A percentile compares a stretch with the other conserved stretches of the same genome.
Evolutionary conservation across 2,797 vertebrate species (phyloP).

Genomic region (Hoplostethus atlanticus): DNA sequence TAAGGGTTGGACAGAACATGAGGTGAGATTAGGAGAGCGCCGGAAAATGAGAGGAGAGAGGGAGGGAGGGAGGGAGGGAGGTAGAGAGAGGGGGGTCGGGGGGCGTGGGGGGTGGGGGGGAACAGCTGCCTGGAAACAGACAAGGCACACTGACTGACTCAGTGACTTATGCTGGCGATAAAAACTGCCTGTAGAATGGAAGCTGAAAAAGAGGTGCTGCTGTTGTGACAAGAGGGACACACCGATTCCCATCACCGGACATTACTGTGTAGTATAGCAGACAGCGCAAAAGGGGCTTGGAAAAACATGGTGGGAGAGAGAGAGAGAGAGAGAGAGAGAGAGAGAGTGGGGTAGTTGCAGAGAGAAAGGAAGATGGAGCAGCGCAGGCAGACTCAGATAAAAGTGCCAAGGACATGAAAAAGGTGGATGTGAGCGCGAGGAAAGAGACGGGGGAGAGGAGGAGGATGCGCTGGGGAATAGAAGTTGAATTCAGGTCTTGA

Average conservation of each 20-base stretch:
- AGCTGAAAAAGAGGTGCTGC: slow-evolving; percentile 47
- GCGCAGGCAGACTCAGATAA: background rate
- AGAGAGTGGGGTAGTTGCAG: background rate
- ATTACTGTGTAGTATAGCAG: slow-evolving; percentile 56
- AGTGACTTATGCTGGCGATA: slow-evolving; percentile 67
- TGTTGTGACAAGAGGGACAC: slow-evolving; percentile 58
- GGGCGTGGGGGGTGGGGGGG: slow-evolving; percentile 1
- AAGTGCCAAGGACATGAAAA: slow-evolving; percentile 6
- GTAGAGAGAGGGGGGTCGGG: background rate
- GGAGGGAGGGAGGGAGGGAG: slow-evolving; percentile 17
- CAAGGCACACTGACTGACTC: slow-evolving; percentile 23
- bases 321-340: background rate
- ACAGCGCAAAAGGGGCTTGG: slow-evolving; percentile 24
- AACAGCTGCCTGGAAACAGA: slow-evolving; percentile 44
- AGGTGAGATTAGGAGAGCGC: slow-evolving; percentile 31
- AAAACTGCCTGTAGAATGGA: slow-evolving; percentile 51
- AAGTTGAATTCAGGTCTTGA: slow-evolving; percentile 34
- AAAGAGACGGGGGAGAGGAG: slow-evolving; percentile 1
- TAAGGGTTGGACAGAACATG: slow-evolving; percentile 31
- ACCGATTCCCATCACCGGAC: slow-evolving; percentile 50
- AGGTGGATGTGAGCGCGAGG: slow-evolving; percentile 3
- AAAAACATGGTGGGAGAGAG: background rate
- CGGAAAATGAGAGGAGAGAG: slow-evolving; percentile 33
- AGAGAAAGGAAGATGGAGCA: slow-evolving; percentile 4
- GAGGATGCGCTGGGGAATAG: background rate